Evolutionary conservation across 2,113 vertebrate species (phyloP).

Genomic region (Ceyx cyanopectus): DNA sequence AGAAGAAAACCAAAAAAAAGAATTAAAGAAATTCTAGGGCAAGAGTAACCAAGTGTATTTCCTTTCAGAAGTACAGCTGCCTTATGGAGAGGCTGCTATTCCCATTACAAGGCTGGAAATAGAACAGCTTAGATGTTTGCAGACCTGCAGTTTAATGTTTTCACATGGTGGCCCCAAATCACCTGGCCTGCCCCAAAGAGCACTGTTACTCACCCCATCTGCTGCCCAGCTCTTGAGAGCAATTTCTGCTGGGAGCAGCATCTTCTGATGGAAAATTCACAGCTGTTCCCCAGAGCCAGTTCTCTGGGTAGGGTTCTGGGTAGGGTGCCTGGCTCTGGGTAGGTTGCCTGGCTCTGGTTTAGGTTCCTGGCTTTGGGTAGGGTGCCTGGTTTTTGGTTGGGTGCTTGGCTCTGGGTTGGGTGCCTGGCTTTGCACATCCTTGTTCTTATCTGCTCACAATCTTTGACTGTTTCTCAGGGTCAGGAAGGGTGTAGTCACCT

Average conservation of each 20-base stretch:
- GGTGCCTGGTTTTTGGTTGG: too few relatives aligned
- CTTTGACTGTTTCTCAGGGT: background rate
- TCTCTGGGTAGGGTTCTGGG: background rate
- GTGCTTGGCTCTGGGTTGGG: background rate
- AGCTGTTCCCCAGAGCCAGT: background rate
- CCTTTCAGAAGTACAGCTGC: background rate
- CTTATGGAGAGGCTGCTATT: background rate
- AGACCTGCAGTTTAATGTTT: background rate
- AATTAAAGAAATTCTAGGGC: background rate
- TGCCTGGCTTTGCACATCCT: background rate
- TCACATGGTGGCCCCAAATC: background rate
- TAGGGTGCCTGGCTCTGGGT: background rate
- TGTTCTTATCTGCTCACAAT: background rate
- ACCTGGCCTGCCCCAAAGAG: background rate
- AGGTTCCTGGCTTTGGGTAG: too few relatives aligned
- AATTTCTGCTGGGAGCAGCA: background rate
- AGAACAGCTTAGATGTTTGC: background rate
- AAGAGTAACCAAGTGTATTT: background rate
- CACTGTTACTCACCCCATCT: background rate
- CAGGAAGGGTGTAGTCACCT: background rate
- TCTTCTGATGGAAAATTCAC: background rate
- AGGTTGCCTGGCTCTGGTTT: too few relatives aligned
- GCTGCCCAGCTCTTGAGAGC: background rate
- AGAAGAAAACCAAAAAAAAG: background rate
- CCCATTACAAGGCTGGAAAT: background rate